Base-by-base conservation (phyloP, 2,113 vertebrate species). In the Cavia porcellus region DNA sequence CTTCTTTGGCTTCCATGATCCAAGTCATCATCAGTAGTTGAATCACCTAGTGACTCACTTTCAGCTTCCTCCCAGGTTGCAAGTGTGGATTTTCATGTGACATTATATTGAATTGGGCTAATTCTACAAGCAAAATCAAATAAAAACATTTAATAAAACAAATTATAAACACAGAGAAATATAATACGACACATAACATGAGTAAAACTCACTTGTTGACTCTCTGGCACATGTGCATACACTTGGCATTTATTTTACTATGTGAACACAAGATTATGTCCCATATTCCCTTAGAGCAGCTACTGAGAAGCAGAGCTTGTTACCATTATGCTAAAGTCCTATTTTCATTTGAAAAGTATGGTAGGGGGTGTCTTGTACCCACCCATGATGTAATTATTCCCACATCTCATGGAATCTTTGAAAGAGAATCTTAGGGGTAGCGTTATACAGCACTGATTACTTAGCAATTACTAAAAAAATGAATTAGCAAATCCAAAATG, bases 111-210 rank as follows among this genome's bases (percentile, higher is more conserved):
- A 45, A 75, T 13, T 42, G 22, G 72, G 35, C 22, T 75, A 75
- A 25, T 45, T 42, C 72, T 28, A 45, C 72, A 75, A 45, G 22
- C 11, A 75, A 28, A 75, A 45, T 75, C 72, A 42, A 75, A 45
- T 13, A 10, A 75, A 45, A 45, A 25, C 4, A 45, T 25, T 75
- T 42, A 45, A 25, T 75, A 45, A 12, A 25, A 75, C 9, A 72
- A 72, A 38, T 38, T 45, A 45, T 75, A 42, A 72, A 42, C 12
- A 75, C 42, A 75, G 2, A 45, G 4, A 45, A 25, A 13, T 75
- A 24, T 25, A 75, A 25, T 11, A 2, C 2, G 0, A 25, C 38
- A 42, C 1, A 6, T 24, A 12, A 3, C 5, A 75, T 75, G 25
- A 25, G 25, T 47, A 30, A 77, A 47, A 77, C 42, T 47, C 24